Evolutionary conservation across 1,140 invertebrate species (phyloP).

Genomic region (Holcopasites calliopsidis): DNA sequence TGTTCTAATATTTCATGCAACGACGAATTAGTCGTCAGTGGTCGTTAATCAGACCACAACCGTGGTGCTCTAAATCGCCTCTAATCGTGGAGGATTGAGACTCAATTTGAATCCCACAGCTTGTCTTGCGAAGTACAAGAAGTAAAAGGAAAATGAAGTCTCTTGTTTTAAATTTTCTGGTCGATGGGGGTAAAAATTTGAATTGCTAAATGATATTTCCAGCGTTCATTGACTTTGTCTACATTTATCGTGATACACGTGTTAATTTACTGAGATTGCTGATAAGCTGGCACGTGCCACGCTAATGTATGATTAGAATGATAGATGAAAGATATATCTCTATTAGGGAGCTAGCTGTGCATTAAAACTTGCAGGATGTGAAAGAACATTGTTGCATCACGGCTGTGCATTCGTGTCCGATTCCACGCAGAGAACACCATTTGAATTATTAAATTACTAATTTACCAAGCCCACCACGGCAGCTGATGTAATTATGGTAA

Average conservation of each 20-base stretch:
- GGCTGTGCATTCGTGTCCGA: not conserved
- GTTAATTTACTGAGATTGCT: conserved; percentile 37
- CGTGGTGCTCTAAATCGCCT: not conserved
- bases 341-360: conserved; percentile 17
- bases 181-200: not conserved
- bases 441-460: too few relatives aligned
- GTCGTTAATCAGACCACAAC: conserved; percentile 1
- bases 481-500: too few relatives aligned
- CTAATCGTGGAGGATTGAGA: not conserved
- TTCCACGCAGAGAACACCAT: too few relatives aligned
- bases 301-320: conserved; percentile 54
- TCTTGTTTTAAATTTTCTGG: not conserved
- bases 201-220: not conserved
- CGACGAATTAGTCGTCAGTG: not conserved
- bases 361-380: not conserved
- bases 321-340: conserved; percentile 56
- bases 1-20: not conserved
- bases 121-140: not conserved
- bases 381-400: conserved; percentile 13
- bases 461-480: too few relatives aligned
- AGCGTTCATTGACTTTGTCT: not conserved
- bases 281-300: conserved; percentile 41
- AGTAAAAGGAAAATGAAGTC: not conserved
- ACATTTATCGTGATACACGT: conserved; percentile 38
- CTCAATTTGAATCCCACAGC: not conserved